Evolutionary conservation across 2,888 invertebrate genomes (phyloP), one percentile per base, ranked within the genome.

Genomic region (Loripinus fragilis): DNA sequence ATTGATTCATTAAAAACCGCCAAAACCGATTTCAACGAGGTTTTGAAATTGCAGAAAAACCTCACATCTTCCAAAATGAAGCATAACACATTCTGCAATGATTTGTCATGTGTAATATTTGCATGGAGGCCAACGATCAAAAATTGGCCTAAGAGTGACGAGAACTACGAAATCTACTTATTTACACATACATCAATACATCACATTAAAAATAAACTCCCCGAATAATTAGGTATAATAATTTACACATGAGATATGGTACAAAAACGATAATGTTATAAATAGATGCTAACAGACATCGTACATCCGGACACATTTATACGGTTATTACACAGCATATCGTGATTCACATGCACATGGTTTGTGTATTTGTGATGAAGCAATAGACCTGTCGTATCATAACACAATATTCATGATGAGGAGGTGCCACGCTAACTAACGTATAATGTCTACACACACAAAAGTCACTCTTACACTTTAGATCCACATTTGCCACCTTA

Each of bases 171-270:
- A 33, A 60, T 60, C 60, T 60, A 60, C 60, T 30, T n/a, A 60
- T 60, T 52, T 45, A 45, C 45, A 25, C 60, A 60, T 60, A 60
- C 60, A 60, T 78, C 83, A 80, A 60, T 60, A 60, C 60, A 60
- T 78, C 83, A 80, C 78, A 78, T 76, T 76, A 83, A 83, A 79
- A 76, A 76, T 71, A 75, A 82, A 83, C 83, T 83, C 76, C 83
- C 83, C 83, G 83, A 76, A 69, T 81, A 78, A 55, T 78, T 76
- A 74, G 83, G 83, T 74, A 76, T 78, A 83, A 83, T 81, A 83
- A 76, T 81, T 78, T 83, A 83, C 83, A 81, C 33, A n/a, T 60
- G 60, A 60, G 28, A 60, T 60, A 60, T 60, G 60, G 60, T 60
- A 60, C 60, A 60, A 60, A 60, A 60, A 33, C 60, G 28, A 60